These are phyloP conservation scores for Zootoca vivipara DNA, from an alignment of 2,113 vertebrate genomes.

Conservation along the genomic window DNA sequence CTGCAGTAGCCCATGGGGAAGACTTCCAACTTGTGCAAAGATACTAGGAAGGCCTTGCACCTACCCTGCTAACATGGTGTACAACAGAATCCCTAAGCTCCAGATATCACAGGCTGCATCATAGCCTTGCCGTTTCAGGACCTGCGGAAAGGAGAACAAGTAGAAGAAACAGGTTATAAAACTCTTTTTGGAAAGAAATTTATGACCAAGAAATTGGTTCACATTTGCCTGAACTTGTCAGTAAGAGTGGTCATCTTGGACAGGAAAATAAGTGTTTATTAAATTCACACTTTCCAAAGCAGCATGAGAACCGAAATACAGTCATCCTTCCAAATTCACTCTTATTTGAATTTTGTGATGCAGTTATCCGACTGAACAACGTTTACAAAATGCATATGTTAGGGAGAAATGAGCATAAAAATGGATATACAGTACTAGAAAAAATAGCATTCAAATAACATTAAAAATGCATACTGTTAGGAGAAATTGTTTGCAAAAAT, in stretches of 20 bases:
- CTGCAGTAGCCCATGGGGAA: neutral
- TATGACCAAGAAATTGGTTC: neutral
- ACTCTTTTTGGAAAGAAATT: neutral
- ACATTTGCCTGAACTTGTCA: neutral
- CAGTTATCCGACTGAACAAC: too few species aligned
- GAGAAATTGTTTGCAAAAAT: too few species aligned
- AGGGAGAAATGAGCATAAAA: too few species aligned
- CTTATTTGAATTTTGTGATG: too few species aligned
- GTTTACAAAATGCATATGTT: too few species aligned
- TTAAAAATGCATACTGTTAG: too few species aligned
- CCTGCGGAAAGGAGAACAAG: slow-evolving; percentile 66
- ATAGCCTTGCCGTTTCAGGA: slow-evolving; percentile 93
- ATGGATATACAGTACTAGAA: too few species aligned
- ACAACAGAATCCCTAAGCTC: slow-evolving; percentile 93
- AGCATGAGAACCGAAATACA: too few species aligned
- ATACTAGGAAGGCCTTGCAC: neutral
- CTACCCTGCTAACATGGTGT: slow-evolving; percentile 96
- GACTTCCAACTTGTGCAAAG: neutral
- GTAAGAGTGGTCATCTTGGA: neutral
- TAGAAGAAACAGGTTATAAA: neutral
- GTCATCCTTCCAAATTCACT: too few species aligned
- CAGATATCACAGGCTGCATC: slow-evolving; percentile 96
- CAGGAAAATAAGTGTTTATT: neutral
- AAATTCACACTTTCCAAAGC: too few species aligned
- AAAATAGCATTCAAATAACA: too few species aligned